phyloP scores from a whole-genome alignment of 2,888 invertebrate genomes.

The Melolontha melolontha region DNA sequence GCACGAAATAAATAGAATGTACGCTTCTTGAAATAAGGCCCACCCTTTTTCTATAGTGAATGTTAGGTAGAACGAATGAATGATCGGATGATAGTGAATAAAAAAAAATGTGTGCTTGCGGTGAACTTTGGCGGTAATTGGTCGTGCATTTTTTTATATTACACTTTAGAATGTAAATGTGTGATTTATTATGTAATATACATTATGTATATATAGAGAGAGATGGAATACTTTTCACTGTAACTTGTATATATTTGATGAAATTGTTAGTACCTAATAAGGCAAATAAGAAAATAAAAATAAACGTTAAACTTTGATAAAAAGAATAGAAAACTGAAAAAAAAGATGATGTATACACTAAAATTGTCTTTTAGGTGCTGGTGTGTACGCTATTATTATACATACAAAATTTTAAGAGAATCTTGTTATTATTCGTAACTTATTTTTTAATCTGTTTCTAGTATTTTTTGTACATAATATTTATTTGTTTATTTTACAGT shows the following conservation, averaged over 20 bases:
- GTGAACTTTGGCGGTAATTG: constrained; percentile 9
- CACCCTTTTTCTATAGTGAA: constrained; percentile 10
- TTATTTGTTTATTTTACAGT: constrained; percentile 43
- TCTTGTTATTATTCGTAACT: constrained; percentile 39
- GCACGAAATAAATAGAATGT: constrained; percentile 93
- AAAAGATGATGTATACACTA: constrained; percentile 16
- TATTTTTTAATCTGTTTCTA: constrained; percentile 39
- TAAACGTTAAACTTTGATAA: constrained; percentile 5
- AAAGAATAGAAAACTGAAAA: background rate
- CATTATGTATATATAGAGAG: constrained; percentile 24
- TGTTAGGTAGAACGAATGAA: constrained; percentile 31
- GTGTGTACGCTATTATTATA: constrained; percentile 16
- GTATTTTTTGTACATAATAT: constrained; percentile 43
- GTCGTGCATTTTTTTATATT: constrained; percentile 33
- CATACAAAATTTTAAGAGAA: constrained; percentile 16
- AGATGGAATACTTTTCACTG: constrained; percentile 16
- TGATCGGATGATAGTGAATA: background rate
- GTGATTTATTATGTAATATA: constrained; percentile 25
- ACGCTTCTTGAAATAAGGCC: constrained; percentile 82
- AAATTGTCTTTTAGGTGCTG: constrained; percentile 21
- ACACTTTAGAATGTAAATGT: constrained; percentile 34
- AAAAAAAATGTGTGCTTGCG: background rate
- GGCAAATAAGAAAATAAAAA: constrained; percentile 1
- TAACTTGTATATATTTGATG: constrained; percentile 31
- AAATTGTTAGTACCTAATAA: constrained; percentile 2